phyloP scores from a whole-genome alignment of 2,888 invertebrate species.

The Dicyrtoma fusca region DNA sequence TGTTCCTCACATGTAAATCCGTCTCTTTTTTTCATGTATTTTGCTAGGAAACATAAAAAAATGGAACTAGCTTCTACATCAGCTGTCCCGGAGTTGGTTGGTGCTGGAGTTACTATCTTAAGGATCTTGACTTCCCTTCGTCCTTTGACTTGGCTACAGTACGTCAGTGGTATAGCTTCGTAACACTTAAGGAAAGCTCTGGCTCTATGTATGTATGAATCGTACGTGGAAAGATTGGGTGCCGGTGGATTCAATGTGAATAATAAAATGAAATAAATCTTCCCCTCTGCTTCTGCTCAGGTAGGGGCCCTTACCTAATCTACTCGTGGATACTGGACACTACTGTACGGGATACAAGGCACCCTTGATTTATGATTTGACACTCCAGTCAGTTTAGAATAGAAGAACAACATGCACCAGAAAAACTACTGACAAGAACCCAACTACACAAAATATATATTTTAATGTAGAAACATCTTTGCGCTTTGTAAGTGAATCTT shows the following conservation, averaged over 20 bases:
- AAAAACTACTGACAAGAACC: conserved; percentile 12
- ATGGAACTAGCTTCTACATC: neutral
- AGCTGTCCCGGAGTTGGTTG: neutral
- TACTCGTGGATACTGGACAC: conserved; percentile 21
- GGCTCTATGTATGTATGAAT: too few species aligned
- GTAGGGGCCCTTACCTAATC: conserved; percentile 30
- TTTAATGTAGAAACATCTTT: too few species aligned
- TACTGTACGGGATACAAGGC: conserved; percentile 26
- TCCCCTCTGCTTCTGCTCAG: conserved; percentile 35
- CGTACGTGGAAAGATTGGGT: conserved; percentile 32
- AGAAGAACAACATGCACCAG: conserved; percentile 17
- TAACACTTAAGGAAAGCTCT: too few species aligned
- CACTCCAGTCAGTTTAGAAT: conserved; percentile 33
- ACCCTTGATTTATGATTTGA: conserved; percentile 39
- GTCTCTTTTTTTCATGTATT: too few species aligned
- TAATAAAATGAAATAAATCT: conserved; percentile 37
- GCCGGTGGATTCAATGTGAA: conserved; percentile 29
- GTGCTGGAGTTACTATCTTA: conserved; percentile 1
- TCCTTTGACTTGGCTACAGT: conserved; percentile 3
- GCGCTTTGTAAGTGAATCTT: too few species aligned
- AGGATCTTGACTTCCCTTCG: neutral
- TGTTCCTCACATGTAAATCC: too few species aligned
- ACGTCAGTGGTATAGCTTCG: conserved; percentile 14
- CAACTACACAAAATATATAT: neutral
- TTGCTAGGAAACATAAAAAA: too few species aligned